Conservation (phyloP, 2,888 invertebrate species). For the Tenthredo distinguenda region DNA sequence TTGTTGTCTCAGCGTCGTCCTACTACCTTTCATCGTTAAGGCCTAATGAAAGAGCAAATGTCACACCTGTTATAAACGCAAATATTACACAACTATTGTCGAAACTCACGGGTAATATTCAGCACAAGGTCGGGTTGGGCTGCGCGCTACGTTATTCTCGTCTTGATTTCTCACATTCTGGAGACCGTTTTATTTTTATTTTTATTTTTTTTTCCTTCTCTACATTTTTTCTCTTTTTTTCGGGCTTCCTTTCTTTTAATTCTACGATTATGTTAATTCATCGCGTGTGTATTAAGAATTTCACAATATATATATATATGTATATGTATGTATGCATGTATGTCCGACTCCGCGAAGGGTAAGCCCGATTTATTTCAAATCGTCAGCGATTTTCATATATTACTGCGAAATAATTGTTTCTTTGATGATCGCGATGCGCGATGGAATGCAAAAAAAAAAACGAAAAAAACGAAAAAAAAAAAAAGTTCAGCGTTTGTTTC, state of each 20-base stretch:
- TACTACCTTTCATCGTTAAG: background rate
- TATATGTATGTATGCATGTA: background rate
- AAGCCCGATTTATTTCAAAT: too few species aligned
- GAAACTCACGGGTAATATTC: conserved; percentile 62
- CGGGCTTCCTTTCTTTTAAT: background rate
- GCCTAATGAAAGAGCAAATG: conserved; percentile 37
- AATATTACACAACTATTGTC: conserved; percentile 40
- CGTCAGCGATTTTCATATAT: too few species aligned
- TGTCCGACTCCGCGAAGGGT: background rate
- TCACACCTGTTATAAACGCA: conserved; percentile 43
- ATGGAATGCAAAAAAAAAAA: background rate
- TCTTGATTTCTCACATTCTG: conserved; percentile 32
- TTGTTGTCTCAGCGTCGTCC: background rate
- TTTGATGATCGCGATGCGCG: background rate
- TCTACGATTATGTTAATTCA: background rate
- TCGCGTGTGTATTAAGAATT: background rate
- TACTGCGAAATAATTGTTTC: too few species aligned
- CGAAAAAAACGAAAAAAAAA: too few species aligned
- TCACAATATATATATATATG: background rate
- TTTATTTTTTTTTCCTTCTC: background rate
- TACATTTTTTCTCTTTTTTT: background rate
- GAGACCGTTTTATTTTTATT: background rate
- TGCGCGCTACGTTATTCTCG: background rate
- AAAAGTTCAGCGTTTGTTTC: background rate
- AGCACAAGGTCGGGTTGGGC: conserved; percentile 69